Evolutionary conservation across 2,797 vertebrate species (phyloP).

Genomic region (Darevskia nairensis): DNA sequence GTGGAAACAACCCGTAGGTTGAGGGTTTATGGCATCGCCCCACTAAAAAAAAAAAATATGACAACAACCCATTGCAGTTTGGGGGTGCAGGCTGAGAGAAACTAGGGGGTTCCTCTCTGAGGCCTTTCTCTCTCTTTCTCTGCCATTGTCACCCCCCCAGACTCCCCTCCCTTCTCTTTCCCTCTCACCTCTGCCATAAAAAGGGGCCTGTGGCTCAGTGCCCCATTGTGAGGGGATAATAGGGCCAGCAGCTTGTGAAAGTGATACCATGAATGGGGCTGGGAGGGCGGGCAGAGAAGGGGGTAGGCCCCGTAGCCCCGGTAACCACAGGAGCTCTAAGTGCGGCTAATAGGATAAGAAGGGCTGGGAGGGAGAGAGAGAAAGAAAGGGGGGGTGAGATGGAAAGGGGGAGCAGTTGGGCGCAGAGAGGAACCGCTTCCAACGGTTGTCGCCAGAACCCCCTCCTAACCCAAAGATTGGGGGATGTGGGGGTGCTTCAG

Average conservation of each 20-base stretch:
- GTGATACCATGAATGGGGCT: constrained; percentile 52
- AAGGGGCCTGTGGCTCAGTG: neutral
- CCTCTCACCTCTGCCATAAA: constrained; percentile 25
- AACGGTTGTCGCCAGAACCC: neutral
- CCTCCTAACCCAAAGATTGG: too few relatives aligned
- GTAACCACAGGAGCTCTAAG: constrained; percentile 1
- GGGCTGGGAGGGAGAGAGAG: neutral
- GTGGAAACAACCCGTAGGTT: neutral
- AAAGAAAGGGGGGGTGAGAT: neutral
- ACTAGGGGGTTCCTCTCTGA: neutral
- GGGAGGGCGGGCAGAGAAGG: constrained; percentile 38
- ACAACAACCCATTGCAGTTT: neutral
- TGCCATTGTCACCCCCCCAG: neutral
- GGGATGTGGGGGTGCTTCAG: neutral
- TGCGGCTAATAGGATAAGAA: neutral
- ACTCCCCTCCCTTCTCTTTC: neutral
- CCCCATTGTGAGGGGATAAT: constrained; percentile 50
- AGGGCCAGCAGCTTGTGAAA: constrained; percentile 62
- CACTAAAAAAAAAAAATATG: too few relatives aligned
- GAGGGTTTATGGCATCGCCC: too few relatives aligned
- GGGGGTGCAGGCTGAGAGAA: neutral
- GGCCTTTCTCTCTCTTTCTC: neutral
- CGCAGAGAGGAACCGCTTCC: neutral
- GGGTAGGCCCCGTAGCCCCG: neutral
- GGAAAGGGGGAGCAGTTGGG: neutral